These are phyloP conservation scores for Tenthredo scrophulariae DNA, from an alignment of 2,888 invertebrate genomes.

Conservation along the genomic window DNA sequence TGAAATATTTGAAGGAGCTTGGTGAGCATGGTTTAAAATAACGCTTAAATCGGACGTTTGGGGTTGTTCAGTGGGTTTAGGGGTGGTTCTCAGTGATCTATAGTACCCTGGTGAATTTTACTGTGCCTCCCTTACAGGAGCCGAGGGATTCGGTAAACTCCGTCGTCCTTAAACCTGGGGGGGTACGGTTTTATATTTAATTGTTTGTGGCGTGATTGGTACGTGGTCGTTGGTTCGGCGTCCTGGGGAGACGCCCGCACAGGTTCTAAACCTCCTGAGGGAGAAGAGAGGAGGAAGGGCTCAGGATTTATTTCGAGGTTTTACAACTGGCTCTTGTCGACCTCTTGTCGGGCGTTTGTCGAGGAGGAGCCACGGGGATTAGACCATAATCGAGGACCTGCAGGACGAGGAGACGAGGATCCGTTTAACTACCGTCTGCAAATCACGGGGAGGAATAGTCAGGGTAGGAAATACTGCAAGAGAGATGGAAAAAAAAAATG, in stretches of 20 bases:
- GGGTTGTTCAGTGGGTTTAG: conserved; percentile 30
- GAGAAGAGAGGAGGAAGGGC: conserved; percentile 50
- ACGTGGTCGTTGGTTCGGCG: conserved; percentile 38
- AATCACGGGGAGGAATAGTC: conserved; percentile 1
- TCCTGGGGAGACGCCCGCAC: conserved; percentile 12
- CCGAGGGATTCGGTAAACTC: conserved; percentile 58
- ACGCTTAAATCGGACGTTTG: conserved; percentile 36
- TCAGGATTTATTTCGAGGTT: conserved; percentile 63
- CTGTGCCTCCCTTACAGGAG: conserved; percentile 54
- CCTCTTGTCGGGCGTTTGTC: conserved; percentile 44
- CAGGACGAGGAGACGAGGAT: neutral
- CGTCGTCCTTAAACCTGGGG: conserved; percentile 60
- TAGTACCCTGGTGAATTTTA: conserved; percentile 55
- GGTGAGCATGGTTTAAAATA: conserved; percentile 14
- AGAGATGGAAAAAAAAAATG: neutral
- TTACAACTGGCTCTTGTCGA: conserved; percentile 55
- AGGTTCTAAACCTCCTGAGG: conserved; percentile 58
- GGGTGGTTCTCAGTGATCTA: conserved; percentile 57
- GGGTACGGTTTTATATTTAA: conserved; percentile 67
- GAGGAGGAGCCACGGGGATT: conserved; percentile 38
- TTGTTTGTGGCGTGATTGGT: conserved; percentile 65
- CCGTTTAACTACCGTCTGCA: conserved; percentile 38
- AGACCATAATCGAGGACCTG: conserved; percentile 42
- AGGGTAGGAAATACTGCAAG: neutral
- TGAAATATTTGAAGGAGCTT: neutral